Evolutionary conservation across 2,113 vertebrate species (phyloP).

Genomic region (Microtus oregoni): DNA sequence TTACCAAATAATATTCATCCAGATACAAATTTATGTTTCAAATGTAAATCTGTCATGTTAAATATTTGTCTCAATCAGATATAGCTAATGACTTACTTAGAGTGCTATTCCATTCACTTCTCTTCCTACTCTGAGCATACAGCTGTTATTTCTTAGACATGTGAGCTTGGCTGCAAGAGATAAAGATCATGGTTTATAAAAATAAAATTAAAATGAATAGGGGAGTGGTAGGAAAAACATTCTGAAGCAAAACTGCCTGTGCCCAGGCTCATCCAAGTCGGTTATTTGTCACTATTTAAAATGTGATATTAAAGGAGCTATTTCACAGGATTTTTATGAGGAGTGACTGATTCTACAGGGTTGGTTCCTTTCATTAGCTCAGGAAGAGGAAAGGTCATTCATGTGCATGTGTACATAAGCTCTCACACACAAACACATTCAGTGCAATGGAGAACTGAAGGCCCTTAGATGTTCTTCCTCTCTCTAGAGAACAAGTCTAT

Average conservation of each 20-base stretch:
- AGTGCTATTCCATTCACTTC: not conserved
- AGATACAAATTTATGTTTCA: slow-evolving; percentile 15
- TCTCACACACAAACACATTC: not conserved
- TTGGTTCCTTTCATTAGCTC: not conserved
- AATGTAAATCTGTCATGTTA: not conserved
- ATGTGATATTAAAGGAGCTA: not conserved
- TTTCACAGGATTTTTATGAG: not conserved
- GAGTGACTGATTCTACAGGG: not conserved
- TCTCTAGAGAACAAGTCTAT: not conserved
- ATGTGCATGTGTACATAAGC: not conserved
- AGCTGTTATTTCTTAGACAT: not conserved
- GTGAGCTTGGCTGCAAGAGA: not conserved
- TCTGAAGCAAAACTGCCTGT: not conserved
- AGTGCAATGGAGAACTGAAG: not conserved
- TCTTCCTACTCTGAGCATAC: not conserved
- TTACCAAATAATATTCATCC: slow-evolving; percentile 10
- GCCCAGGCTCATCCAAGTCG: not conserved
- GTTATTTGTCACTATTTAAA: not conserved
- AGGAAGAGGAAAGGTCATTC: not conserved
- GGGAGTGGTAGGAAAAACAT: not conserved
- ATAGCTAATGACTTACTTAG: not conserved
- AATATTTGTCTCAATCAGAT: slow-evolving; percentile 39
- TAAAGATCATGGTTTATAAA: not conserved
- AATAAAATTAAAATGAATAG: not conserved
- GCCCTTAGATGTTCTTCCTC: not conserved